Percentiles rank a stretch among this genome's conserved stretches.
These are phyloP conservation scores for Drosophila pectinifera DNA, from an alignment of 1,140 invertebrate genomes.

Conservation along the genomic window DNA sequence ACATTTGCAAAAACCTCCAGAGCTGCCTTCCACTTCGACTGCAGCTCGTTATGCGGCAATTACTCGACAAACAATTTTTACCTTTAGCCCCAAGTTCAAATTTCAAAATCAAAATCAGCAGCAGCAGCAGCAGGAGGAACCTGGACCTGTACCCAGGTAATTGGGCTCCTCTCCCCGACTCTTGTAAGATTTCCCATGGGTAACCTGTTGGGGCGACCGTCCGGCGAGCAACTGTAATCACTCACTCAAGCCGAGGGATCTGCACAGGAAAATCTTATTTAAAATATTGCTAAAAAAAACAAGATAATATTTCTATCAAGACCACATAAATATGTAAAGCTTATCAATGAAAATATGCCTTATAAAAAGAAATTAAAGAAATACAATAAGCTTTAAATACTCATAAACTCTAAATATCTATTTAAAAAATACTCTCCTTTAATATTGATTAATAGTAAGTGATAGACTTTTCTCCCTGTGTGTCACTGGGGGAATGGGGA, in stretches of 20 bases:
- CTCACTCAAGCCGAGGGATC: conserved; percentile 67
- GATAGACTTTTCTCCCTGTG: neutral
- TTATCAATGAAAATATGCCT: neutral
- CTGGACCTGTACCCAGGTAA: conserved; percentile 55
- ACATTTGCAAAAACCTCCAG: conserved; percentile 51
- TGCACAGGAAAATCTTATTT: conserved; percentile 16
- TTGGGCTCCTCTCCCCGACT: conserved; percentile 59
- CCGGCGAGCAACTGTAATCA: conserved; percentile 68
- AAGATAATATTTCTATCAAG: too few species aligned
- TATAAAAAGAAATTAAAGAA: too few species aligned
- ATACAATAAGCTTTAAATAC: neutral
- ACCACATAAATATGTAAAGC: fast-evolving
- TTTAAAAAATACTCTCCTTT: too few species aligned
- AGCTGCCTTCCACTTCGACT: conserved; percentile 27
- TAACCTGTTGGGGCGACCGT: conserved; percentile 73
- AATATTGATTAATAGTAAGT: neutral
- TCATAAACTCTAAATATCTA: fast-evolving
- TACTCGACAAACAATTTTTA: conserved; percentile 84
- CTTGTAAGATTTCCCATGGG: conserved; percentile 76
- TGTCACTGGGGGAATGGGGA: conserved; percentile 9
- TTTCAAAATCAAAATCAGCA: conserved; percentile 80
- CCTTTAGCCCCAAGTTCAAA: conserved; percentile 84
- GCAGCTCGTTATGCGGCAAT: conserved; percentile 78
- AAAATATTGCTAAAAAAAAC: neutral
- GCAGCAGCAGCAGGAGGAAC: conserved; percentile 33